These are phyloP conservation scores for Todiramphus chloris DNA, from an alignment of 2,113 vertebrate species.

Conservation along the genomic window DNA sequence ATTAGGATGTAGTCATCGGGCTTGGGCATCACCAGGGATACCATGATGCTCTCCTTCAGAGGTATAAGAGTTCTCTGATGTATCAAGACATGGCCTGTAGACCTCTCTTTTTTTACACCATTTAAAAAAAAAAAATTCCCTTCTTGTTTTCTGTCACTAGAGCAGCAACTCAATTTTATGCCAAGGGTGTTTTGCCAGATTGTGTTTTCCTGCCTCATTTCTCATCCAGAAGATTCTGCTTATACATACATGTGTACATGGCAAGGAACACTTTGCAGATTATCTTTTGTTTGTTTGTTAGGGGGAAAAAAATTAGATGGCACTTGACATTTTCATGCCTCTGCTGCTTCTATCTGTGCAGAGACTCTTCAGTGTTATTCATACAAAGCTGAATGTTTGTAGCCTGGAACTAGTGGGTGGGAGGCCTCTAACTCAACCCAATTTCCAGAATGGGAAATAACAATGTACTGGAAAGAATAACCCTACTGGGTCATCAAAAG, in stretches of 20 bases:
- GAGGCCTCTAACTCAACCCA: neutral
- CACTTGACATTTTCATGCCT: neutral
- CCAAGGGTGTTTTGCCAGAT: neutral
- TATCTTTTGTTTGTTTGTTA: neutral
- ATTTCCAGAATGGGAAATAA: neutral
- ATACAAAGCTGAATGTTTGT: neutral
- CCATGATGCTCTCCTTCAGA: neutral
- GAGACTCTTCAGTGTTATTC: neutral
- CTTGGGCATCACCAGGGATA: neutral
- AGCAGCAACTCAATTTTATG: neutral
- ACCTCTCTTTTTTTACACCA: neutral
- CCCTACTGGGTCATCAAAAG: neutral
- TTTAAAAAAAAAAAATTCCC: neutral
- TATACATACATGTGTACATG: fast-evolving
- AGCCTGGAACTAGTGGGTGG: neutral
- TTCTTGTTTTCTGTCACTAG: neutral
- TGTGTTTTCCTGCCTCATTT: neutral
- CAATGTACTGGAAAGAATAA: neutral
- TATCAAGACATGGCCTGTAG: neutral
- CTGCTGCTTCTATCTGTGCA: neutral
- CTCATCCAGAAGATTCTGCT: neutral
- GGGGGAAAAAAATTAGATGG: no score
- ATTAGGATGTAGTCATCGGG: neutral
- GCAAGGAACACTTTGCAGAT: neutral
- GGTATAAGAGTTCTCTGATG: neutral